These are phyloP conservation scores for Caloenas nicobarica DNA, from an alignment of 2,113 vertebrate species.

Conservation along the genomic window DNA sequence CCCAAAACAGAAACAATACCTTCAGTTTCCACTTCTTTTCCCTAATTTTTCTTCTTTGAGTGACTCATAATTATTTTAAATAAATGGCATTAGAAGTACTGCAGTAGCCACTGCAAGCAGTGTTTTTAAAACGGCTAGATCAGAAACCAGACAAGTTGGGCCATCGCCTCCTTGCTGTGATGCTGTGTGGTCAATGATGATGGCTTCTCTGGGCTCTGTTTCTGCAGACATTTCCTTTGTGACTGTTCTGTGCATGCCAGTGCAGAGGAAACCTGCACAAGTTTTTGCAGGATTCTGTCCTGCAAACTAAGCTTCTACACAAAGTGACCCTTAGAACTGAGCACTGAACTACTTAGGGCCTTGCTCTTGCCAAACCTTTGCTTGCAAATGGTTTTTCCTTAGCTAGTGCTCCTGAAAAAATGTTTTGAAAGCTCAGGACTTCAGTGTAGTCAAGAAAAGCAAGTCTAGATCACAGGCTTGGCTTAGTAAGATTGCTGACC, in stretches of 20 bases:
- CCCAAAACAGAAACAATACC: background rate
- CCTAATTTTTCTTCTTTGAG: background rate
- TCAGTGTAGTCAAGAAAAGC: background rate
- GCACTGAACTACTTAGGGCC: background rate
- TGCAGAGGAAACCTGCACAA: background rate
- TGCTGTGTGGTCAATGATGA: background rate
- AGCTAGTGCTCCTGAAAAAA: background rate
- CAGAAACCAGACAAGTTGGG: background rate
- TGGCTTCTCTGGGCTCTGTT: background rate
- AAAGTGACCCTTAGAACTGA: background rate
- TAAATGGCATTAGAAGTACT: background rate
- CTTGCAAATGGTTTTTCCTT: background rate
- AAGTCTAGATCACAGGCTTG: background rate
- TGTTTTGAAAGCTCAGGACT: background rate
- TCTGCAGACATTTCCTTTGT: background rate
- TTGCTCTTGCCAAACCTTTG: background rate
- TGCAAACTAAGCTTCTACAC: background rate
- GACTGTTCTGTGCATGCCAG: background rate
- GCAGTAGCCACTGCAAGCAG: background rate
- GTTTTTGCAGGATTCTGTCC: background rate
- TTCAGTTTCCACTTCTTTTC: background rate
- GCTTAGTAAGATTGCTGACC: background rate
- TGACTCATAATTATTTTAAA: background rate
- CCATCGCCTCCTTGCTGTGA: background rate
- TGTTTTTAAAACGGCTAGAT: background rate